A percentile compares a stretch with the other conserved stretches of the same genome.
Conservation (phyloP, 2,113 vertebrate genomes). For the Salvelinus sp. region DNA sequence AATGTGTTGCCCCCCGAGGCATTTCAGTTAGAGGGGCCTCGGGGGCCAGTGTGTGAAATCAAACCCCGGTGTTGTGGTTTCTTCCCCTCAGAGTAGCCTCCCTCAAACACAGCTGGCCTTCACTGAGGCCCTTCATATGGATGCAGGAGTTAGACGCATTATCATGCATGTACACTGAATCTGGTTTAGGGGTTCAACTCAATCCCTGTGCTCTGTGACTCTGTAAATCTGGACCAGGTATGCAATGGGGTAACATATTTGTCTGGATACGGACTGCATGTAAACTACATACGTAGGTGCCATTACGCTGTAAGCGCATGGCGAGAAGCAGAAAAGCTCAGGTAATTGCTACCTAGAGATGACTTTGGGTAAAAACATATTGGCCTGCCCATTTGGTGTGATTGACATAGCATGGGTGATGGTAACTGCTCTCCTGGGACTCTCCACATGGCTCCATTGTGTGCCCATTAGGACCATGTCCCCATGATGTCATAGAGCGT, state of each 20-base stretch:
- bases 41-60: constrained; percentile 17
- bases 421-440: background rate
- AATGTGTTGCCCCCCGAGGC: constrained; percentile 30
- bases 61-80: no score
- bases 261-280: no score
- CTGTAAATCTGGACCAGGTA: no score
- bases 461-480: constrained; percentile 54
- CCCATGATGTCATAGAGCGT: constrained; percentile 63
- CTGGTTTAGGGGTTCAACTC: background rate
- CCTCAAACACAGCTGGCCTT: constrained; percentile 20
- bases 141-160: background rate
- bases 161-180: no score
- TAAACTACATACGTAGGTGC: no score
- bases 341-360: no score
- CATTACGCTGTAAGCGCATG: no score
- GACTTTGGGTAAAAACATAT: constrained; percentile 27
- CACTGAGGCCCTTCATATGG: constrained; percentile 4
- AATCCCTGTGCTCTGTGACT: background rate
- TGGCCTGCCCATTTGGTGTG: constrained; percentile 49
- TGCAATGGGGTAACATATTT: no score
- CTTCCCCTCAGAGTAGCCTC: no score
- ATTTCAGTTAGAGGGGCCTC: constrained; percentile 30
- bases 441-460: constrained; percentile 51
- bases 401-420: constrained; percentile 49
- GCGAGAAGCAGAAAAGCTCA: no score